Base-by-base conservation (phyloP, 2,797 vertebrate genomes). In the Loris lydekkerianus region DNA sequence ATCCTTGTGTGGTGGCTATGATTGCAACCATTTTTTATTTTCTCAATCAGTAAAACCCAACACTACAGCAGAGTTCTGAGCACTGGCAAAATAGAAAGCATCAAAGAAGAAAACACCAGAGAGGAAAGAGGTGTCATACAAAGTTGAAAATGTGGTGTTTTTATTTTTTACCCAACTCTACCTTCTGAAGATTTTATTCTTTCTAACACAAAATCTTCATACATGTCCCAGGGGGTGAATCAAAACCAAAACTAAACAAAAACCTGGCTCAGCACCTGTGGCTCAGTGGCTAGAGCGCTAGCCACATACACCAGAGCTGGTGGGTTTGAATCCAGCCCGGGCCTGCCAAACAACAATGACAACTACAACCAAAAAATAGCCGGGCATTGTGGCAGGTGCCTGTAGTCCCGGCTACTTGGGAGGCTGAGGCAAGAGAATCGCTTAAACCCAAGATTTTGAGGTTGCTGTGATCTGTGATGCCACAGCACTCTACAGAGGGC, bases 1-100 rank as follows among this genome's bases (percentile, higher is more conserved):
- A 0, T 40, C 61, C 10, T 40, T 56, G 21, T 17, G 2, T 1
- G 17, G 46, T 0, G 3, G 2, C 25, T 27, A 5, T 2, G 29
- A 20, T 2, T 1, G 7, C 25, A 15, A 43, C 58, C 7, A 0
- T 43, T 37, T 89, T 37, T n/a, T 34, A n/a, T 89, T 43, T n/a
- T 53, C n/a, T 25, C 1, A 4, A 1, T 18, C n/a, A 4, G 7
- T n/a, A 37, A 25, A n/a, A 11, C 14, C 14, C 49, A 29, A 9
- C 0, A 31, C 6, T 34, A 11, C 5, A 13, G 37, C 14, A 0
- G 0, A 3, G 18, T 20, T 37, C 31, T 37, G 40, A 49, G 73
- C 5, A 5, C 11, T 11, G 56, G 9, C 49, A 27, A n/a, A 56
- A 69, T 10, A 34, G 40, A 76, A 8, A 21, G 8, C 40, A 40